These are phyloP conservation scores for Acrossocheilus wenchowensis DNA, from an alignment of 2,797 vertebrate species.

Conservation along the genomic window DNA sequence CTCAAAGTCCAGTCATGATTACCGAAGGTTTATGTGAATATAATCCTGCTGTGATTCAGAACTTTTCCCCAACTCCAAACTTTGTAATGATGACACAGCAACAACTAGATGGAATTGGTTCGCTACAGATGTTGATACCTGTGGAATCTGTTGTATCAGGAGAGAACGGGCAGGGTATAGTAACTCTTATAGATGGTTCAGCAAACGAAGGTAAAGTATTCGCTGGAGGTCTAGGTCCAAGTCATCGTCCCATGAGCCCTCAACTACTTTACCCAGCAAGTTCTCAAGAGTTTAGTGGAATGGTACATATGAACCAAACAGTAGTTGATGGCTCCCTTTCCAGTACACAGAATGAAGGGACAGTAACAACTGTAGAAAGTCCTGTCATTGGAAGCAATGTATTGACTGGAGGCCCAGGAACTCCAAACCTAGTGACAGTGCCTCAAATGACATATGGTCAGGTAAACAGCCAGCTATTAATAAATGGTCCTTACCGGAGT, in stretches of 20 bases:
- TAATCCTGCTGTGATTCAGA: background rate
- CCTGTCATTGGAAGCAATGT: background rate
- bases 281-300: background rate
- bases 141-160: background rate
- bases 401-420: background rate
- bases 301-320: background rate
- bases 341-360: background rate
- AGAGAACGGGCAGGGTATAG: background rate
- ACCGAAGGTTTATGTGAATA: background rate
- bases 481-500: background rate
- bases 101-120: background rate
- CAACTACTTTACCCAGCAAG: background rate
- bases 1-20: background rate
- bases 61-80: background rate
- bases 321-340: background rate
- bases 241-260: background rate
- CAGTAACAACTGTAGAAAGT: background rate
- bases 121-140: conserved; percentile 6
- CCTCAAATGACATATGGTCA: background rate
- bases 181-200: background rate
- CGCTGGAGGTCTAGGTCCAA: background rate
- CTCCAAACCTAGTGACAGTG: background rate
- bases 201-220: background rate
- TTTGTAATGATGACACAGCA: conserved; percentile 22
- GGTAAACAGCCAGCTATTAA: background rate